Conservation (phyloP, 64 coral and sea anemone species). For the Astreopora myriophthalma region DNA sequence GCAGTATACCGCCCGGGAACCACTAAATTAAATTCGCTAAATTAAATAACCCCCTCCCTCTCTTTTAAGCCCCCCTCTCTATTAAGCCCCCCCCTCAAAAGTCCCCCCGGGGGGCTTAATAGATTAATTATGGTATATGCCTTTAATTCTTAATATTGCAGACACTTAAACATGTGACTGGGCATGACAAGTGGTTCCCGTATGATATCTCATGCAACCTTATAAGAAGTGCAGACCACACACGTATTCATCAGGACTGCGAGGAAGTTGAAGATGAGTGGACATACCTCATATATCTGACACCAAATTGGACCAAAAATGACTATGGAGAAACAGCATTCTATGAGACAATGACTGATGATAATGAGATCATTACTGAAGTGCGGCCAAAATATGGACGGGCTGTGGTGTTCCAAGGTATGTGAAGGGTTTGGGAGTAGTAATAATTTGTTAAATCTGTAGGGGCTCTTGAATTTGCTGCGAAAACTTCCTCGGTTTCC, state of each 20-base stretch:
- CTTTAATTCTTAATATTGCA: constrained; percentile 8
- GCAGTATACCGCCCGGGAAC: too few relatives aligned
- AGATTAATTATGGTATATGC: too few relatives aligned
- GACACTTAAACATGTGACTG: constrained; percentile 83
- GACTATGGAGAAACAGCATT: constrained; percentile 98
- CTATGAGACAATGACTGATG: constrained; percentile 81
- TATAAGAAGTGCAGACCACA: constrained; percentile 87
- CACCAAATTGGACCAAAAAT: constrained; percentile 87
- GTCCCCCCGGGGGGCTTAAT: too few relatives aligned
- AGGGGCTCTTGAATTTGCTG: too few relatives aligned
- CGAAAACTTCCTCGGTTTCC: too few relatives aligned
- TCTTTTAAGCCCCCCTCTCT: too few relatives aligned
- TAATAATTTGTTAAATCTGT: too few relatives aligned
- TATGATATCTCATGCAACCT: constrained; percentile 98
- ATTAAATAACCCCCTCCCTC: too few relatives aligned
- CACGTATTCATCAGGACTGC: constrained; percentile 95
- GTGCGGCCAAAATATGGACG: constrained; percentile 96
- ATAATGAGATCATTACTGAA: constrained; percentile 93
- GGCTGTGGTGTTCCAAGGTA: constrained; percentile 96
- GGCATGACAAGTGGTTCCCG: constrained; percentile 94
- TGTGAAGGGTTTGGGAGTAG: too few relatives aligned
- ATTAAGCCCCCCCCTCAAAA: too few relatives aligned
- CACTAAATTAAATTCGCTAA: too few relatives aligned
- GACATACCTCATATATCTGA: constrained; percentile 94
- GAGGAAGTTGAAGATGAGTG: constrained; percentile 77